Conservation (phyloP, 92 coral and sea anemone species). For the Palythoa grandis region DNA sequence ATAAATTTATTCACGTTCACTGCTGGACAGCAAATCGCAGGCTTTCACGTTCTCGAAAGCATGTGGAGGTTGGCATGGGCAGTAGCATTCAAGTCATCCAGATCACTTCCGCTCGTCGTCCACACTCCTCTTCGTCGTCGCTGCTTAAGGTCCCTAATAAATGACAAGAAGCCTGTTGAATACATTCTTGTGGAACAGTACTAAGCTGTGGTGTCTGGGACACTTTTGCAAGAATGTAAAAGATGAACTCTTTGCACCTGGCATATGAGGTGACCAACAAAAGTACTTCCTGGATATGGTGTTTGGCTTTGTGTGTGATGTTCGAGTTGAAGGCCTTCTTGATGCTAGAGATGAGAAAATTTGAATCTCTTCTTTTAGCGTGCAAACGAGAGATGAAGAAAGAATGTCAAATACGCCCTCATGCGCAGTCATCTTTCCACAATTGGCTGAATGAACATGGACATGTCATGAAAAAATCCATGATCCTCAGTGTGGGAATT, state of each 20-base stretch:
- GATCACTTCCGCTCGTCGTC: too few relatives aligned
- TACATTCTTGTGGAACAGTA: constrained; percentile 12
- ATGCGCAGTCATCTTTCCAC: constrained; percentile 44
- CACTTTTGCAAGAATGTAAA: constrained; percentile 49
- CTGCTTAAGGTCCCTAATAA: constrained; percentile 6
- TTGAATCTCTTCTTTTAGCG: constrained; percentile 56
- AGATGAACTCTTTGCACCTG: constrained; percentile 43
- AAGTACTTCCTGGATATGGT: constrained; percentile 54
- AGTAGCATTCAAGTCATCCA: too few relatives aligned
- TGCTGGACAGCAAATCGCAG: too few relatives aligned
- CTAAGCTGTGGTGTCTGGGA: constrained; percentile 50
- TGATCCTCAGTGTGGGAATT: constrained; percentile 54
- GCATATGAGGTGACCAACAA: constrained; percentile 28
- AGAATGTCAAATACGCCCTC: constrained; percentile 36
- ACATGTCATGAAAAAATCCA: constrained; percentile 36
- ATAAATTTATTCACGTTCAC: too few relatives aligned
- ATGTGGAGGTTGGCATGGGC: too few relatives aligned
- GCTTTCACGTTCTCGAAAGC: too few relatives aligned
- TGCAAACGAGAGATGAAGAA: constrained; percentile 43
- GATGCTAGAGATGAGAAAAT: constrained; percentile 49
- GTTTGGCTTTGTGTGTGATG: constrained; percentile 31
- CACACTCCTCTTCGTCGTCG: too few relatives aligned
- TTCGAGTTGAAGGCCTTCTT: constrained; percentile 59
- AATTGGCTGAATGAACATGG: constrained; percentile 20
- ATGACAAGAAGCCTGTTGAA: constrained; percentile 53